Conservation (phyloP, 2,797 vertebrate genomes). For the Melanotaenia nigrans region DNA sequence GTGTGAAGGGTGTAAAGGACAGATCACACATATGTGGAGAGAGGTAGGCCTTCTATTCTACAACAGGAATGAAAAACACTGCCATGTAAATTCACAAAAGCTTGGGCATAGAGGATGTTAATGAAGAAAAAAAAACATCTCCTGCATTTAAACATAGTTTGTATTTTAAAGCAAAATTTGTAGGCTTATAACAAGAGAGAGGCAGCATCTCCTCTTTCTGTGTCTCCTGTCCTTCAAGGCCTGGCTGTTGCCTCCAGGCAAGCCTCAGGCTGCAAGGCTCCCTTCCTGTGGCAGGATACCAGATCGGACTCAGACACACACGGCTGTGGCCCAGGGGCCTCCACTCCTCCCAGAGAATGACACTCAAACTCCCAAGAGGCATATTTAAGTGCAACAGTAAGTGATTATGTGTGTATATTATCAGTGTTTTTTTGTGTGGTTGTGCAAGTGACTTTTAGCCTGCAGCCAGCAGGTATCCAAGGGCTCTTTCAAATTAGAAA, state of each 20-base stretch:
- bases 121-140: conserved; percentile 14
- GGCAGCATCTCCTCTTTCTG: conserved; percentile 45
- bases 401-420: conserved; percentile 65
- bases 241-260: conserved; percentile 67
- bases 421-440: conserved; percentile 50
- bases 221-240: conserved; percentile 70
- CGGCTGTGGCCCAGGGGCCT: conserved; percentile 74
- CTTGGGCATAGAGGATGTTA: conserved; percentile 3
- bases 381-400: conserved; percentile 67
- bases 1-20: conserved; percentile 38
- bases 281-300: conserved; percentile 71
- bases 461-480: conserved; percentile 89
- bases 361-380: conserved; percentile 68
- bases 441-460: conserved; percentile 85
- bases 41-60: conserved; percentile 5
- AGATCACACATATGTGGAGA: conserved; percentile 30
- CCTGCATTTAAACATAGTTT: not conserved
- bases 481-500: conserved; percentile 92
- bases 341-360: conserved; percentile 61
- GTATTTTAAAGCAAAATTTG: conserved; percentile 29
- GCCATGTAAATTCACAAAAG: conserved; percentile 23
- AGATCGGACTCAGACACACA: conserved; percentile 75
- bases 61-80: not conserved
- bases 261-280: conserved; percentile 69
- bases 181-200: conserved; percentile 36